Evolutionary conservation across 2,888 invertebrate genomes (phyloP), one percentile per base, ranked within the genome.

Genomic region (Ormyrus nitidulus): DNA sequence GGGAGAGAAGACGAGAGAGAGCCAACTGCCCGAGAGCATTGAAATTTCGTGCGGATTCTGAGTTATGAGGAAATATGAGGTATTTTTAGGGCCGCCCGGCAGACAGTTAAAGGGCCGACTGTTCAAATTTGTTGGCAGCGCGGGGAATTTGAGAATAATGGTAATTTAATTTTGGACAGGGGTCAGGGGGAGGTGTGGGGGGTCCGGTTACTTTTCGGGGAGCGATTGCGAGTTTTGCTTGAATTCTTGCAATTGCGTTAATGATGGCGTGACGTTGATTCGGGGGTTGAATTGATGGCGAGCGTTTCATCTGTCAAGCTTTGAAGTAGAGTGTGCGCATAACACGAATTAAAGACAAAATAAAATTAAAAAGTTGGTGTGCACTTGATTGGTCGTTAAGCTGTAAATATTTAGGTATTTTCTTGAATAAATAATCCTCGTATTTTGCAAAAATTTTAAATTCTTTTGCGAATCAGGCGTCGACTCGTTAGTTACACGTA

Each of bases 51-150:
- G 9, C 13, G 34, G 13, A 34, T 34, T 34, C 34, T n/a, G 56
- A 1, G 61, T 34, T 34, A 34, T 58, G 49, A 56, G 76, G 68
- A 69, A 76, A 76, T 76, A 77, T 49, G 77, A 77, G 70, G 70
- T 34, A 34, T 34, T 34, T 34, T 34, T 34, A 34, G 34, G 34
- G 34, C 34, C 34, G 34, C 34, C 34, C 34, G 34, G 34, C 34
- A 2, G 34, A 34, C 34, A 70, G 54, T 70, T 76, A 13, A 11
- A 46, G 13, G 69, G 46, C 56, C 56, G 11, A 56, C 8, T 13
- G 7, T 19, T 44, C 11, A 62, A 72, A 73, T 49, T 68, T 66
- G 59, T 66, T 74, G 58, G 59, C 65, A 71, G 66, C 46, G 66
- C 46, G 58, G 64, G 59, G 51, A 66, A 66, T 51, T 46, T 51